phyloP scores from a whole-genome alignment of 2,888 invertebrate genomes.

The Microdon myrmicae region DNA sequence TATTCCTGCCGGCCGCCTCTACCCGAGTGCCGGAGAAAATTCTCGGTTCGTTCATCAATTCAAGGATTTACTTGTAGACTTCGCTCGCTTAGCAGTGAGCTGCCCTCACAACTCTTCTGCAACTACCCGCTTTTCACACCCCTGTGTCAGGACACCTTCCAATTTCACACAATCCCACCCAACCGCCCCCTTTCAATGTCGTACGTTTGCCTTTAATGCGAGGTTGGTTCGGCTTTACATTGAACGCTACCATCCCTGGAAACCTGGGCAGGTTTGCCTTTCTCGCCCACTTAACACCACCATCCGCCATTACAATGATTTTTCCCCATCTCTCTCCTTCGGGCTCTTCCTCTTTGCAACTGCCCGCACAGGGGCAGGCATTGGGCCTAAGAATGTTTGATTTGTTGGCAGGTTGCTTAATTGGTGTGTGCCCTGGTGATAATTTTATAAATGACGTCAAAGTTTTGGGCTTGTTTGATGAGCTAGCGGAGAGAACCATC shows the following conservation, averaged over 20 bases:
- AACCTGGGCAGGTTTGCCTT: too few relatives aligned
- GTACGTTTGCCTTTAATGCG: too few relatives aligned
- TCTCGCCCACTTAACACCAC: slow-evolving; percentile 16
- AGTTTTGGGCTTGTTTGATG: slow-evolving; percentile 43
- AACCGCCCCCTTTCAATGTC: too few relatives aligned
- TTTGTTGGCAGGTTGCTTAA: slow-evolving; percentile 65
- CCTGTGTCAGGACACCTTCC: too few relatives aligned
- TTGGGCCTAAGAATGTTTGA: slow-evolving; percentile 58
- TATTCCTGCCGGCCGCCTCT: slow-evolving; percentile 11
- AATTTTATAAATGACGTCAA: slow-evolving; percentile 66
- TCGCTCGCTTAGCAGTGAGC: too few relatives aligned
- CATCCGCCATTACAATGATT: neutral
- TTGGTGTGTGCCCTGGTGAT: slow-evolving; percentile 64
- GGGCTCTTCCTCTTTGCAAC: slow-evolving; percentile 6
- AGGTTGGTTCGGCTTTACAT: too few relatives aligned
- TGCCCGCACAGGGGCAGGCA: slow-evolving; percentile 1
- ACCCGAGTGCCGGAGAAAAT: slow-evolving; percentile 12
- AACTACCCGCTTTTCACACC: too few relatives aligned
- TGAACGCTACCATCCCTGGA: too few relatives aligned
- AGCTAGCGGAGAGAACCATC: too few relatives aligned
- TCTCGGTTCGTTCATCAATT: slow-evolving; percentile 44
- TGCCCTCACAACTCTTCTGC: too few relatives aligned
- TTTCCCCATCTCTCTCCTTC: slow-evolving; percentile 26
- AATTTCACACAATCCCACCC: too few relatives aligned
- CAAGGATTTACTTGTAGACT: slow-evolving; percentile 38